Conservation (phyloP, 2,797 vertebrate genomes). For the Gymnocypris eckloni region DNA sequence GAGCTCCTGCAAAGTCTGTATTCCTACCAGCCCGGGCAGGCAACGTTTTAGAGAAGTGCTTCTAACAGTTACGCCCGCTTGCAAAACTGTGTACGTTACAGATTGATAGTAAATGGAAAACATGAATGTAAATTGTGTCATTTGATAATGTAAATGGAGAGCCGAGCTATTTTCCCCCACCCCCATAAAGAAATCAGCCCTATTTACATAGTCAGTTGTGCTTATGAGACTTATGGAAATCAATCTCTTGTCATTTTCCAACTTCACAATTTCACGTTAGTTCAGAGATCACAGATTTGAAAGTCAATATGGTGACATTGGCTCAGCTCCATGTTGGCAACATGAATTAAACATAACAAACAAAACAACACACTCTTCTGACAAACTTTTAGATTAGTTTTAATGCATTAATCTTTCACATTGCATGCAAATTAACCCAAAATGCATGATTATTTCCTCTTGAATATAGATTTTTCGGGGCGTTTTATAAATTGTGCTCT, state of each 20-base stretch:
- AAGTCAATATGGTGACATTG: constrained; percentile 57
- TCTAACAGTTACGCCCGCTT: constrained; percentile 20
- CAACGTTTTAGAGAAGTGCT: constrained; percentile 22
- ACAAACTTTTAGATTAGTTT: constrained; percentile 56
- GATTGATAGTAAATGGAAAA: constrained; percentile 76
- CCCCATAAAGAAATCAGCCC: constrained; percentile 70
- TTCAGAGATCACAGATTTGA: constrained; percentile 54
- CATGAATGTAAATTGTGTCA: constrained; percentile 75
- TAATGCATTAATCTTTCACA: constrained; percentile 52
- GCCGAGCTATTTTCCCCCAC: constrained; percentile 70
- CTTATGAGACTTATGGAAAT: constrained; percentile 71
- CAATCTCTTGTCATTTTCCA: constrained; percentile 63
- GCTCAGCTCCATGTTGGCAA: constrained; percentile 37
- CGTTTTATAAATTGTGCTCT: constrained; percentile 67
- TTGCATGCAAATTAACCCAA: constrained; percentile 69
- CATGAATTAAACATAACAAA: constrained; percentile 50
- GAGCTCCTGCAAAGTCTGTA: constrained; percentile 17
- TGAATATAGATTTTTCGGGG: constrained; percentile 71
- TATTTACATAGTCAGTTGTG: constrained; percentile 78
- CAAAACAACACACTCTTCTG: constrained; percentile 20
- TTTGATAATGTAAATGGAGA: constrained; percentile 80
- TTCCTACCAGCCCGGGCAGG: background rate
- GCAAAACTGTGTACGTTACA: constrained; percentile 49
- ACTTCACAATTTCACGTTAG: constrained; percentile 58
- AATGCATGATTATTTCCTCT: constrained; percentile 69